phyloP scores from a whole-genome alignment of 2,113 vertebrate species.

The Leucoraja erinaceus region DNA sequence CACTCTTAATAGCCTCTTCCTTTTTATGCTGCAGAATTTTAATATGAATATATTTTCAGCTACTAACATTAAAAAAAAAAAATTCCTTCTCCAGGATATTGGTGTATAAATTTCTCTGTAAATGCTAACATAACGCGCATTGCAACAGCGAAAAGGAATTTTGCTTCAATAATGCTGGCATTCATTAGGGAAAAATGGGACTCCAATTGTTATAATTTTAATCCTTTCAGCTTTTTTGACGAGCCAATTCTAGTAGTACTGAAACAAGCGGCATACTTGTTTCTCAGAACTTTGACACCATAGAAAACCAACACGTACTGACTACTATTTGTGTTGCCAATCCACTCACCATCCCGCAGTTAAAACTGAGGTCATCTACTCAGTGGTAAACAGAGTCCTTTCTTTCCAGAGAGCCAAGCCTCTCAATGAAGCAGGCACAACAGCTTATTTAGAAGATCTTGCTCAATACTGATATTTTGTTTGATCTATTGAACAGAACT shows the following conservation, averaged over 20 bases:
- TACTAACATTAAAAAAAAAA: no score
- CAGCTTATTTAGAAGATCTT: background rate
- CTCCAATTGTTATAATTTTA: constrained; percentile 23
- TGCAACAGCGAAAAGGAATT: background rate
- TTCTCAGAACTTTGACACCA: constrained; percentile 23
- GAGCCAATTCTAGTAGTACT: background rate
- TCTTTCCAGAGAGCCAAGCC: background rate
- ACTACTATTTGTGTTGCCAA: constrained; percentile 33
- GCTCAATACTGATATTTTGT: background rate
- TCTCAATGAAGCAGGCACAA: background rate
- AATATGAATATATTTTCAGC: background rate
- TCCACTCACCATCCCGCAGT: background rate
- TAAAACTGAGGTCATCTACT: constrained; percentile 8
- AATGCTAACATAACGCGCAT: background rate
- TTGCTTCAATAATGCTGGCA: background rate
- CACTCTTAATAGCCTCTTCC: constrained; percentile 7
- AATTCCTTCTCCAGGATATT: background rate
- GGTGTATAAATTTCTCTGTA: background rate
- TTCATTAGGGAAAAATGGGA: background rate
- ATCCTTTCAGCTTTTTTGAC: constrained; percentile 22
- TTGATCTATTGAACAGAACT: background rate
- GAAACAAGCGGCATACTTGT: constrained; percentile 21
- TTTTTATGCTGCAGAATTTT: background rate
- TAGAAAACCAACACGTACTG: constrained; percentile 14
- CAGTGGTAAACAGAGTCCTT: background rate